Conservation (phyloP, 2,797 vertebrate species). For the Enteromius viviparus region DNA sequence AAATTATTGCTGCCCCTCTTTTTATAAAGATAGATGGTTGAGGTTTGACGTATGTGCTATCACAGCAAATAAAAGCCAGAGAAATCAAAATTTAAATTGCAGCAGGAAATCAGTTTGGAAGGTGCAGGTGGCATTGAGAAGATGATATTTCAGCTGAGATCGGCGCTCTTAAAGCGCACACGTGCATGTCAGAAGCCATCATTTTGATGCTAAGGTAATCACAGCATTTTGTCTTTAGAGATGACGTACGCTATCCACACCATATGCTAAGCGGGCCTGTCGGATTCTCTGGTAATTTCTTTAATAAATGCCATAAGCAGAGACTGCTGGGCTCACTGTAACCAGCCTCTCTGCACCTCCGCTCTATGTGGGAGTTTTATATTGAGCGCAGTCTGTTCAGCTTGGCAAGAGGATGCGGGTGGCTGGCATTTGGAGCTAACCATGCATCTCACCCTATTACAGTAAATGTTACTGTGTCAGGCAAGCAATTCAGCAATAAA, state of each 20-base stretch:
- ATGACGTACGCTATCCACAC: slow-evolving; percentile 16
- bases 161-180: slow-evolving; percentile 21
- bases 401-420: slow-evolving; percentile 43
- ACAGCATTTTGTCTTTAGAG: slow-evolving; percentile 21
- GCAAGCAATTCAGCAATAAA: slow-evolving; percentile 47
- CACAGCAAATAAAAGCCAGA: slow-evolving; percentile 46
- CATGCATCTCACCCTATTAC: slow-evolving; percentile 49
- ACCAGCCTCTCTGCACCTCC: slow-evolving; percentile 16
- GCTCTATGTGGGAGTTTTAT: slow-evolving; percentile 50
- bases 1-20: neutral
- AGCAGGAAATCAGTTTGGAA: slow-evolving; percentile 24
- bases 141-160: slow-evolving; percentile 19
- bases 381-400: slow-evolving; percentile 42
- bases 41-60: slow-evolving; percentile 51
- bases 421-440: slow-evolving; percentile 47
- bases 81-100: slow-evolving; percentile 29
- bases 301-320: slow-evolving; percentile 54
- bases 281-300: slow-evolving; percentile 34
- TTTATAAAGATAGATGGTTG: slow-evolving; percentile 53
- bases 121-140: slow-evolving; percentile 11
- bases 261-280: slow-evolving; percentile 35
- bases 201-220: slow-evolving; percentile 40
- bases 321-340: slow-evolving; percentile 41
- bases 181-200: slow-evolving; percentile 50
- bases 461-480: slow-evolving; percentile 43